Conservation (phyloP, 2,113 vertebrate genomes). For the Leptodactylus fuscus region DNA sequence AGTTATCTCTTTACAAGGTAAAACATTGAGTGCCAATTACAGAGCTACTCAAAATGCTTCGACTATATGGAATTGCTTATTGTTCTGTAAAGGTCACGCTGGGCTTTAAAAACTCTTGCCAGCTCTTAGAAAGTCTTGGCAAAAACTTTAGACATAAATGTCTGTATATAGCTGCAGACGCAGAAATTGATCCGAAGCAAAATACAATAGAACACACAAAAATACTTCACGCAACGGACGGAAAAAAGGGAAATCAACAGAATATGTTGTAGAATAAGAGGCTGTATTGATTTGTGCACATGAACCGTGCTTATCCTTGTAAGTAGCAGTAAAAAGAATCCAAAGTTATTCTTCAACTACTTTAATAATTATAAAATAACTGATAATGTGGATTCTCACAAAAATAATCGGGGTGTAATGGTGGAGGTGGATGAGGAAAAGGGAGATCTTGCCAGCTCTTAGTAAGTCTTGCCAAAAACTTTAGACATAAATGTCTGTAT, state of each 20-base stretch:
- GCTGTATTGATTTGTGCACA: background rate
- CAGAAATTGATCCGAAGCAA: background rate
- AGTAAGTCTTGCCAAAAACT: background rate
- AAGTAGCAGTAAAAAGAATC: background rate
- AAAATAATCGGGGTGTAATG: no score
- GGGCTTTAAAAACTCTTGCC: background rate
- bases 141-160: background rate
- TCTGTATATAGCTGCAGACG: background rate
- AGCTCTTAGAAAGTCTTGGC: background rate
- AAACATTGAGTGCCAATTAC: background rate
- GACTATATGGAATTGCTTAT: background rate
- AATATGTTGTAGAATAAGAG: background rate
- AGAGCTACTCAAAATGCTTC: background rate
- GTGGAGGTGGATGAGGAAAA: no score
- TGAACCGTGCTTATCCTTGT: background rate
- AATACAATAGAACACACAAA: background rate
- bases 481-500: background rate
- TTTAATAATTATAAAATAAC: no score
- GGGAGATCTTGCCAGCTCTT: background rate
- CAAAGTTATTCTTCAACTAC: no score
- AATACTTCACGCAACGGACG: background rate
- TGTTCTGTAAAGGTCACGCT: background rate
- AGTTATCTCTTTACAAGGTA: background rate
- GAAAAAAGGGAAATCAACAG: background rate
- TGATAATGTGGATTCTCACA: no score